Evolutionary conservation across 1,140 invertebrate species (phyloP).

Genomic region (Papilio aristodemus): DNA sequence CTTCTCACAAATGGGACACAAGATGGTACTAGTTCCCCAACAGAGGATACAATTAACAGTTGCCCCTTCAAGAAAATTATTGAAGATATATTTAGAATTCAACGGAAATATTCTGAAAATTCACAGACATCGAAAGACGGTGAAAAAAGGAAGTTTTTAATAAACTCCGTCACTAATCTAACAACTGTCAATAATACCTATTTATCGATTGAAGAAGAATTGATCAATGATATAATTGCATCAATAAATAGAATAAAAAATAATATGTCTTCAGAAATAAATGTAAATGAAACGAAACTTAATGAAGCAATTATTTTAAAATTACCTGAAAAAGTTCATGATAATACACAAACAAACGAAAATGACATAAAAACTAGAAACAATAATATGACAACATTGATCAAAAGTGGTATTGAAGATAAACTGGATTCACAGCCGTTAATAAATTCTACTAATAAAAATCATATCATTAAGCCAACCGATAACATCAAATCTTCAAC

Average conservation of each 20-base stretch:
- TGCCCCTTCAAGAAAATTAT: conserved; percentile 72
- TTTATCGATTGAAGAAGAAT: conserved; percentile 59
- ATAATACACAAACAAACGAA: conserved; percentile 41
- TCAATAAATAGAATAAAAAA: conserved; percentile 73
- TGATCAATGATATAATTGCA: conserved; percentile 70
- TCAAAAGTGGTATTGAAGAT: conserved; percentile 67
- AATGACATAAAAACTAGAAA: conserved; percentile 41
- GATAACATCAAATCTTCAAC: conserved; percentile 38
- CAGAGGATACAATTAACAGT: conserved; percentile 50
- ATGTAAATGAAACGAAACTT: conserved; percentile 45
- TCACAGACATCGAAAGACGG: conserved; percentile 43
- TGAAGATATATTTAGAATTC: conserved; percentile 72
- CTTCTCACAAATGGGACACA: conserved; percentile 27
- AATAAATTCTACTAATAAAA: conserved; percentile 38
- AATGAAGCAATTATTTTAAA: conserved; percentile 70
- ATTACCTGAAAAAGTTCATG: conserved; percentile 34
- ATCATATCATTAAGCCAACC: conserved; percentile 39
- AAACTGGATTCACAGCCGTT: conserved; percentile 48
- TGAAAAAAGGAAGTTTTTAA: conserved; percentile 55
- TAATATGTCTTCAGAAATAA: conserved; percentile 52
- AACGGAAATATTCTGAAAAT: conserved; percentile 53
- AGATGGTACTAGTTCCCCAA: conserved; percentile 26
- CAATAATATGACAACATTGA: conserved; percentile 36
- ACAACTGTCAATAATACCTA: conserved; percentile 49
- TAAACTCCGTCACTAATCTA: conserved; percentile 57